Evolutionary conservation across 1,140 invertebrate genomes (phyloP), one percentile per base, ranked within the genome.

Genomic region (Pachyrhynchus sulphureomaculatus): DNA sequence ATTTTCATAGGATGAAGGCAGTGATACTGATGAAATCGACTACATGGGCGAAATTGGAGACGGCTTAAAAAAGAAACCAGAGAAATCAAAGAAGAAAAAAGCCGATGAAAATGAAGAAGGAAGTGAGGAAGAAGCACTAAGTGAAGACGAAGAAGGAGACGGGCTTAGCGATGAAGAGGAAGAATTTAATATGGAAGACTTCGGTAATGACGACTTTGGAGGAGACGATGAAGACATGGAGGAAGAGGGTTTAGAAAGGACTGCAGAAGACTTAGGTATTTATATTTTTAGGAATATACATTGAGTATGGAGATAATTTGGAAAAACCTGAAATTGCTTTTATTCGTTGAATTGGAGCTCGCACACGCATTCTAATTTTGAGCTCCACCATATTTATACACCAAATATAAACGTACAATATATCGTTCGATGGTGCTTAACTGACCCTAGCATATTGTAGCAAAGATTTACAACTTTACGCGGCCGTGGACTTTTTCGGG

Each of bases 11-110:
- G 56, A 61, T 34, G n/a, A n/a, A n/a, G 52, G 42, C n/a, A 62
- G 66, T 15, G 57, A 71, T 23, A 69, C 71, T 29, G 81, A 85
- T 66, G 81, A 86, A 67, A 67, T 86, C 10, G 84, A 84, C 70
- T 83, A 74, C 44, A 70, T 83, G 65, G 76, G 81, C 5, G 82
- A 83, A 57, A 75, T 83, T 68, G 75, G 81, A 45, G 67, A 75
- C 54, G 78, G 74, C 33, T 75, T 78, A 9, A 66, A 65, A 15
- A 73, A 68, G 5, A 76, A 66, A 41, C 68, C 75, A 26, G 72
- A 69, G 23, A 75, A 75, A 62, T 70, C 71, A 75, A 72, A 65
- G 51, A 67, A 68, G 66, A 68, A 62, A 59, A 65, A 36, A 26
- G 51, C 54, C 17, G 76, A 79, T 9, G 68, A 73, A 1, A 79